Evolutionary conservation across 2,888 invertebrate species (phyloP).

Genomic region (Apotomis turbidana): DNA sequence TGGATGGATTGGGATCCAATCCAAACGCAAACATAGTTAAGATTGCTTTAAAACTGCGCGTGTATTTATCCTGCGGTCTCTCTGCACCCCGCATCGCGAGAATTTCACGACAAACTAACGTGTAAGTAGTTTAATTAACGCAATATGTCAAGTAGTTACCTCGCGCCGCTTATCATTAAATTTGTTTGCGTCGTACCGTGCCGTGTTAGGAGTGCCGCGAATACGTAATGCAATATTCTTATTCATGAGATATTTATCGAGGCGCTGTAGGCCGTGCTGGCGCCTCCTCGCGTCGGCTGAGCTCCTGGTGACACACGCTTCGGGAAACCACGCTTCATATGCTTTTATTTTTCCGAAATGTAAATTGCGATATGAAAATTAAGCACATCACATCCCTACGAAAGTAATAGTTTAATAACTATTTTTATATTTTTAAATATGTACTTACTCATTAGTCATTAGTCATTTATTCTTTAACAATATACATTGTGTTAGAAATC

Average conservation of each 20-base stretch:
- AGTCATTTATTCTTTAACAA: too few species aligned
- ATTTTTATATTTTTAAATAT: too few species aligned
- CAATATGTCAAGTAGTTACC: conserved; percentile 30
- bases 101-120: conserved; percentile 18
- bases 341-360: conserved; percentile 7
- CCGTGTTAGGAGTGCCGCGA: conserved; percentile 49
- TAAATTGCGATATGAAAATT: not conserved
- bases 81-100: not conserved
- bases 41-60: not conserved
- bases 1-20: too few species aligned
- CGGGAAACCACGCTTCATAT: conserved; percentile 6
- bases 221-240: conserved; percentile 75
- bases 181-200: conserved; percentile 36
- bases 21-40: not conserved
- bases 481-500: too few species aligned
- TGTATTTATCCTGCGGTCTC: not conserved
- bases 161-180: conserved; percentile 40
- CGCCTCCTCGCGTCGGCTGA: conserved; percentile 33
- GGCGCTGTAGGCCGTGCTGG: conserved; percentile 43
- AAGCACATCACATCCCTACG: too few species aligned
- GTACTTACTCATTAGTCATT: too few species aligned
- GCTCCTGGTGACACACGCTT: conserved; percentile 31
- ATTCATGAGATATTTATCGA: conserved; percentile 76
- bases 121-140: conserved; percentile 32
- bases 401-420: not conserved